phyloP scores from a whole-genome alignment of 2,888 invertebrate genomes.

The Orthonevra nobilis region DNA sequence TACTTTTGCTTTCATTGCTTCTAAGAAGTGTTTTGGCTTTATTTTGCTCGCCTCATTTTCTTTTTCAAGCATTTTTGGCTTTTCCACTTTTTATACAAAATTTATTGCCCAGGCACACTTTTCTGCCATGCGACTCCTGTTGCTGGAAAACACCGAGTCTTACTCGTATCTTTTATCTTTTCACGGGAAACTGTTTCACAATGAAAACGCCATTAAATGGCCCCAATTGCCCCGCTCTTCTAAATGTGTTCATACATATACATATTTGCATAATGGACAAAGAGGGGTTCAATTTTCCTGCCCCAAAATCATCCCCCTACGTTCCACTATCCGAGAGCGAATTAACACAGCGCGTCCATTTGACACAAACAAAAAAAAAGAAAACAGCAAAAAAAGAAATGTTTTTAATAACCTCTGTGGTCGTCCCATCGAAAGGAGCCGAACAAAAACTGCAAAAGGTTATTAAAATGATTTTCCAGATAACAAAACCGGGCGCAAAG shows the following conservation, averaged over 20 bases:
- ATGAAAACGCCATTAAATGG: slow-evolving; percentile 65
- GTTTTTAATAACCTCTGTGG: slow-evolving; percentile 65
- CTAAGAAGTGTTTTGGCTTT: slow-evolving; percentile 47
- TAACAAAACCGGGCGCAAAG: slow-evolving; percentile 59
- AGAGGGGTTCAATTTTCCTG: slow-evolving; percentile 43
- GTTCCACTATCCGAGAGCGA: slow-evolving; percentile 35
- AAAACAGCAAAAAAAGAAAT: no score
- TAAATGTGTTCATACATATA: background rate
- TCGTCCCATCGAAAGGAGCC: slow-evolving; percentile 23
- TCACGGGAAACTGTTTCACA: slow-evolving; percentile 58
- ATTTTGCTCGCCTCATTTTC: slow-evolving; percentile 31
- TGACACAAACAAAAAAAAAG: no score
- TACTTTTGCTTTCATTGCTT: slow-evolving; percentile 49
- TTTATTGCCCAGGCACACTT: slow-evolving; percentile 46
- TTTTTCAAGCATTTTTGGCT: slow-evolving; percentile 68
- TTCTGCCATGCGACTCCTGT: slow-evolving; percentile 54
- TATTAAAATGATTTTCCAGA: slow-evolving; percentile 66
- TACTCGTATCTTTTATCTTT: slow-evolving; percentile 58
- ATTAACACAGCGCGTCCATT: slow-evolving; percentile 48
- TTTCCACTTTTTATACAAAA: no score
- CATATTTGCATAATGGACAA: slow-evolving; percentile 64
- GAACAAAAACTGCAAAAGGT: slow-evolving; percentile 35
- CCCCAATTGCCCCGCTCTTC: slow-evolving; percentile 14
- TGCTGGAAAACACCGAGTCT: slow-evolving; percentile 50
- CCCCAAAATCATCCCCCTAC: slow-evolving; percentile 20